phyloP scores from a whole-genome alignment of 2,888 invertebrate species.

The Acanthoscelides obtectus region DNA sequence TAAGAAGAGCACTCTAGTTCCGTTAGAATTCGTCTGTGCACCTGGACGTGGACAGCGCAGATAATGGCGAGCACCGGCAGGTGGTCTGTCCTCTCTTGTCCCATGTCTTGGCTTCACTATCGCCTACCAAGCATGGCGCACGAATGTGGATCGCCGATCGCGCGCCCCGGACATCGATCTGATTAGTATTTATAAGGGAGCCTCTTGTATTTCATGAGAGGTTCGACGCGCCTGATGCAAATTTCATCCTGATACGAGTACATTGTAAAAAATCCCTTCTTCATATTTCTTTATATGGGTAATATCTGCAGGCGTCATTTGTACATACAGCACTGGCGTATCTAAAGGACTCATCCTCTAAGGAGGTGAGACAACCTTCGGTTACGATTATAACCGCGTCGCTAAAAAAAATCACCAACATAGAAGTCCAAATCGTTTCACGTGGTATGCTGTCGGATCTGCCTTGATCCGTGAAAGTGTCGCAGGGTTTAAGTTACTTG shows the following conservation, averaged over 20 bases:
- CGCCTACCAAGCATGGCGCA: slow-evolving; percentile 2
- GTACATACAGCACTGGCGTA: not conserved
- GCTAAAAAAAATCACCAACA: too few relatives aligned
- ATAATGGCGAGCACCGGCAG: slow-evolving; percentile 25
- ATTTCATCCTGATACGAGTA: not conserved
- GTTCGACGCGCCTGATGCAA: not conserved
- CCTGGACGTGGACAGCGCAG: slow-evolving; percentile 4
- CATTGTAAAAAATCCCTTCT: not conserved
- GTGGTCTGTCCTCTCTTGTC: slow-evolving; percentile 13
- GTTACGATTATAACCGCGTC: too few relatives aligned
- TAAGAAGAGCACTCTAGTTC: not conserved
- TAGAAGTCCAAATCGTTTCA: too few relatives aligned
- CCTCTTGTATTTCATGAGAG: slow-evolving; percentile 1
- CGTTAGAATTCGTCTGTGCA: not conserved
- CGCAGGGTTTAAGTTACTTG: too few relatives aligned
- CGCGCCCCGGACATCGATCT: slow-evolving; percentile 1
- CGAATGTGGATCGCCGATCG: not conserved
- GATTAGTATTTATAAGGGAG: slow-evolving; percentile 3
- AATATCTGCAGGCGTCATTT: not conserved
- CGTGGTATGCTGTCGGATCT: too few relatives aligned
- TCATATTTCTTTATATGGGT: not conserved
- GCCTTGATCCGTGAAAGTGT: too few relatives aligned
- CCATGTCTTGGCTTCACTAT: not conserved
- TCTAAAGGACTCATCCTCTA: too few relatives aligned
- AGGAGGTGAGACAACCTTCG: too few relatives aligned